Evolutionary conservation across 2,113 vertebrate species (phyloP).

Genomic region (Lethenteron reissneri): DNA sequence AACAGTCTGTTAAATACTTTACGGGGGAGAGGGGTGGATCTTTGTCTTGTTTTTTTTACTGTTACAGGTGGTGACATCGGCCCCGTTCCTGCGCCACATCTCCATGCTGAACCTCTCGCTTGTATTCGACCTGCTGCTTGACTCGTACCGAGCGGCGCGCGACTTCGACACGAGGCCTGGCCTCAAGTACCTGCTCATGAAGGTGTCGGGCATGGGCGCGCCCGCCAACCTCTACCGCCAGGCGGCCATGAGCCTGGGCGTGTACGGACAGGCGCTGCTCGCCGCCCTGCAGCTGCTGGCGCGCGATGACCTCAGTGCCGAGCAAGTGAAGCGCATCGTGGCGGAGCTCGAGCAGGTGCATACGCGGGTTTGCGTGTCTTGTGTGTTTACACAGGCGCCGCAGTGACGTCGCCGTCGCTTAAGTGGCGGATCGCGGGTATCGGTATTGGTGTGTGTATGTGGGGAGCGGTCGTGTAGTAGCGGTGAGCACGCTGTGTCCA

Average conservation of each 20-base stretch:
- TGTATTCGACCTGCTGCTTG: slow-evolving; percentile 82
- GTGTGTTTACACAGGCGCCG: too few species aligned
- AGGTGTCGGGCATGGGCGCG: slow-evolving; percentile 71
- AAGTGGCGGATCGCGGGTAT: too few species aligned
- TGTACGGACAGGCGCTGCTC: slow-evolving; percentile 73
- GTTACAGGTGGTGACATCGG: slow-evolving; percentile 7
- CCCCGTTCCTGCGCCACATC: slow-evolving; percentile 81
- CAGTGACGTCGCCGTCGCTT: too few species aligned
- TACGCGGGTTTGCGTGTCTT: slow-evolving; percentile 13
- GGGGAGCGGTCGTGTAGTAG: too few species aligned
- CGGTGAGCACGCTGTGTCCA: too few species aligned
- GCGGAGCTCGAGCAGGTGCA: slow-evolving; percentile 68
- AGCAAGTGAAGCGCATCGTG: slow-evolving; percentile 72
- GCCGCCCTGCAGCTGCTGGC: slow-evolving; percentile 53
- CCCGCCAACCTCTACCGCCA: slow-evolving; percentile 86
- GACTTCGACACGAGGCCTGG: slow-evolving; percentile 87
- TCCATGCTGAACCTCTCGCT: slow-evolving; percentile 87
- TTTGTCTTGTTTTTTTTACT: too few species aligned
- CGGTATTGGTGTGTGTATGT: too few species aligned
- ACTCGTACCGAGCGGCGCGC: slow-evolving; percentile 70
- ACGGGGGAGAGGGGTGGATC: too few species aligned
- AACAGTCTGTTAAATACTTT: too few species aligned
- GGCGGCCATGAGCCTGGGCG: slow-evolving; percentile 85
- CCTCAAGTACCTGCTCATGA: slow-evolving; percentile 83
- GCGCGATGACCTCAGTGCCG: slow-evolving; percentile 51